phyloP scores from a whole-genome alignment of 2,888 invertebrate genomes.

The Epistrophe eligans region DNA sequence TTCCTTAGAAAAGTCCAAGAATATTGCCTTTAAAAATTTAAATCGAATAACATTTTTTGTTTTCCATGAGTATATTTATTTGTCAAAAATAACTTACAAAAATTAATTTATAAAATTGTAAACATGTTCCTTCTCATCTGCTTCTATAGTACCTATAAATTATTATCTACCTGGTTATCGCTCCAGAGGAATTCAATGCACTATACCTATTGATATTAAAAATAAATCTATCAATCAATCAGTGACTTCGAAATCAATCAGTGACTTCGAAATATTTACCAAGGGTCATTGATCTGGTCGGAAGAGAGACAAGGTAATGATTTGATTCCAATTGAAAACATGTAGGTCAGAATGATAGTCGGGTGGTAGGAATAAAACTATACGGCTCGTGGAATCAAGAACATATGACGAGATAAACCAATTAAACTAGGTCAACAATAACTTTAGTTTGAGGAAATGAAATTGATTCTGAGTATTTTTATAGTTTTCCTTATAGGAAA shows the following conservation, averaged over 20 bases:
- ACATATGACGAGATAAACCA: no score
- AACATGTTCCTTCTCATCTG: no score
- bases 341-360: background rate
- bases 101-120: no score
- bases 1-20: background rate
- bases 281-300: background rate
- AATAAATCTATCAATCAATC: background rate
- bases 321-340: background rate
- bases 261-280: background rate
- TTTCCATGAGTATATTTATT: background rate
- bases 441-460: no score
- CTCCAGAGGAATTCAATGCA: background rate
- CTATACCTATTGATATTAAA: background rate
- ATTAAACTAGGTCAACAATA: no score
- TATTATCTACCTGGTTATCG: background rate
- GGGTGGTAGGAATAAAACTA: no score
- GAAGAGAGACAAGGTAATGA: background rate
- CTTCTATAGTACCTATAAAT: no score
- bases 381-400: no score
- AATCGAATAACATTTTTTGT: background rate
- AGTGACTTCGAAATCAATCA: background rate
- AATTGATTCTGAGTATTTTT: no score
- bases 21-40: background rate
- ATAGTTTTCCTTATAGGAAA: no score
- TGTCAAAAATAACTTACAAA: no score